Conservation (phyloP, 2,888 invertebrate genomes). For the Ceratothoa steindachneri region DNA sequence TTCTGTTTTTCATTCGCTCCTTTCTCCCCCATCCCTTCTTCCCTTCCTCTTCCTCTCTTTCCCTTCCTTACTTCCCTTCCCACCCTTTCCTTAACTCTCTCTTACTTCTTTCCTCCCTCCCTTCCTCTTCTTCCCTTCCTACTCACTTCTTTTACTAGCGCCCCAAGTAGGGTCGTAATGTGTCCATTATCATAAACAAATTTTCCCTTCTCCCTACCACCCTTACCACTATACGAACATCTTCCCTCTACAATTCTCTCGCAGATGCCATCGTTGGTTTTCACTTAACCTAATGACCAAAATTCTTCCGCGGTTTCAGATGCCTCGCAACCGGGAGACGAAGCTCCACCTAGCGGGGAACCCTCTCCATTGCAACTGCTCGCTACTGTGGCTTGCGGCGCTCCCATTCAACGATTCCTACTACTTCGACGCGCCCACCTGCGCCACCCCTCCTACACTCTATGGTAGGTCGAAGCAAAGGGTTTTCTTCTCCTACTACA, state of each 20-base stretch:
- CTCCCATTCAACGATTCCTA: conserved; percentile 53
- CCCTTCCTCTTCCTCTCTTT: neutral
- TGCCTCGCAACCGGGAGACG: conserved; percentile 66
- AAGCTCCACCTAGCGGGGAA: conserved; percentile 67
- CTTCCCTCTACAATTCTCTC: no score
- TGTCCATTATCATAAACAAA: no score
- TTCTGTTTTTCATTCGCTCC: neutral
- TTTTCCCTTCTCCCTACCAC: no score
- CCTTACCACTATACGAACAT: no score
- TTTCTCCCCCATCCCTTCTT: no score
- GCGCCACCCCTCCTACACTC: conserved; percentile 40
- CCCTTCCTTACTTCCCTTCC: neutral
- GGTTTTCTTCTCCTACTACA: no score
- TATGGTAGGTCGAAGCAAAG: conserved; percentile 33
- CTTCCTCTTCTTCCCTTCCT: no score
- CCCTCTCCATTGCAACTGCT: conserved; percentile 80
- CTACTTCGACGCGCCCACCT: conserved; percentile 30
- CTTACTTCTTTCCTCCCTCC: neutral
- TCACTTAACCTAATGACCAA: no score
- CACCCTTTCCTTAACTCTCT: neutral
- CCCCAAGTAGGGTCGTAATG: no score
- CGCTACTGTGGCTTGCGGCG: conserved; percentile 79
- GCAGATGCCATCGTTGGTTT: no score
- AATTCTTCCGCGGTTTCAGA: conserved; percentile 17
- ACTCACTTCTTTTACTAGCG: no score